phyloP scores from a whole-genome alignment of 2,888 invertebrate species.

The Coremacera marginata region DNA sequence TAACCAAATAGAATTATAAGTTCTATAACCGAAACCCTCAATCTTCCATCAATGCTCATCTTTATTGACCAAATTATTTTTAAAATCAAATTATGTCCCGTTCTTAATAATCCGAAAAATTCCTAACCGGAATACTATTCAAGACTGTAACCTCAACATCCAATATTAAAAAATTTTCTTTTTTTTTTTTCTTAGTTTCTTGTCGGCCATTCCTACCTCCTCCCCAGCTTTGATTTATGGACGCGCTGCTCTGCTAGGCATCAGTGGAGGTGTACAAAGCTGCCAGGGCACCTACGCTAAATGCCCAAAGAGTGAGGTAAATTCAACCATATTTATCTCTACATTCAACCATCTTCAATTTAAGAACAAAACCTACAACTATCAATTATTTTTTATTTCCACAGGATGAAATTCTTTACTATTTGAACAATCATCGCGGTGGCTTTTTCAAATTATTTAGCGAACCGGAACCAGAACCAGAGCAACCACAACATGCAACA shows the following conservation, averaged over 20 bases:
- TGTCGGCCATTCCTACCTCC: slow-evolving; percentile 67
- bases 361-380: slow-evolving; percentile 28
- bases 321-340: neutral
- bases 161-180: neutral
- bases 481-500: slow-evolving; percentile 50
- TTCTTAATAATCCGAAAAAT: too few relatives aligned
- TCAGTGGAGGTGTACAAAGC: slow-evolving; percentile 71
- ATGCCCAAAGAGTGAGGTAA: slow-evolving; percentile 77
- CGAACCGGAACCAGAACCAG: slow-evolving; percentile 67
- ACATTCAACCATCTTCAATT: slow-evolving; percentile 1
- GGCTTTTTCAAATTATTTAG: slow-evolving; percentile 87
- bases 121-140: too few relatives aligned
- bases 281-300: slow-evolving; percentile 74
- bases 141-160: too few relatives aligned
- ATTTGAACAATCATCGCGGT: slow-evolving; percentile 87
- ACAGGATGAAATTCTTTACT: slow-evolving; percentile 79
- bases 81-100: too few relatives aligned
- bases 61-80: too few relatives aligned
- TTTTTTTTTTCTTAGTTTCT: slow-evolving; percentile 53
- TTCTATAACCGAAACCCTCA: too few relatives aligned
- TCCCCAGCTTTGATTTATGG: slow-evolving; percentile 80
- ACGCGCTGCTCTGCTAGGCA: slow-evolving; percentile 80
- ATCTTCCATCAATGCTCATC: too few relatives aligned
- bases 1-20: too few relatives aligned
- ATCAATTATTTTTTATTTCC: neutral